Evolutionary conservation across 2,888 invertebrate species (phyloP).

Genomic region (Ectropis crepuscularia): DNA sequence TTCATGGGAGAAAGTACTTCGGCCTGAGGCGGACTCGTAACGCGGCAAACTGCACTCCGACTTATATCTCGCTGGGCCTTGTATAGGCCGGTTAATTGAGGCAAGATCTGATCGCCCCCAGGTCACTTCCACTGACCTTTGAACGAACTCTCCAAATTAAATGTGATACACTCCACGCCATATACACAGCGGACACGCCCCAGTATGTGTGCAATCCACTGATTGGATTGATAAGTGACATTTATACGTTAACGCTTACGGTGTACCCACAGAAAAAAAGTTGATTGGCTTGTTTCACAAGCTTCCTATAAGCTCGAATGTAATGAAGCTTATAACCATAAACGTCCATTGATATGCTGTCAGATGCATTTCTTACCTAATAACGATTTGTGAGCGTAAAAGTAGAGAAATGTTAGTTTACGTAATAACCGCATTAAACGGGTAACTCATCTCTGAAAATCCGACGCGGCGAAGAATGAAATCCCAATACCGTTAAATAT

Average conservation of each 20-base stretch:
- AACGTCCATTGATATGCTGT: constrained; percentile 37
- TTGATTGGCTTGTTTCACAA: constrained; percentile 45
- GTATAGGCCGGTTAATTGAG: constrained; percentile 67
- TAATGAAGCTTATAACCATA: constrained; percentile 19
- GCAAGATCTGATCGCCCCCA: constrained; percentile 52
- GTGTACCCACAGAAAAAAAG: constrained; percentile 38
- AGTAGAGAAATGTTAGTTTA: constrained; percentile 56
- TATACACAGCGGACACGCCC: constrained; percentile 30
- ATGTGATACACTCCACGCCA: constrained; percentile 39
- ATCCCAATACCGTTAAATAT: constrained; percentile 76
- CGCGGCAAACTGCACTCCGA: constrained; percentile 46
- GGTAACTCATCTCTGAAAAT: constrained; percentile 64
- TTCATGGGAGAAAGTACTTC: constrained; percentile 76
- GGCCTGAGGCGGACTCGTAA: constrained; percentile 64
- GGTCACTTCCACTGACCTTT: constrained; percentile 55
- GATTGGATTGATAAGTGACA: constrained; percentile 53
- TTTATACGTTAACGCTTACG: constrained; percentile 41
- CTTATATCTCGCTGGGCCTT: constrained; percentile 45
- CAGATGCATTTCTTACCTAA: constrained; percentile 52
- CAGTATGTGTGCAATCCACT: constrained; percentile 47
- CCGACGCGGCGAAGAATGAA: constrained; percentile 58
- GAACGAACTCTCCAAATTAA: constrained; percentile 49
- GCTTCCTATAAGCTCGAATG: constrained; percentile 32
- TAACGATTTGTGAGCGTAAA: constrained; percentile 42
- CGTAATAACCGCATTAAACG: constrained; percentile 69